A percentile compares a stretch with the other conserved stretches of the same genome.
phyloP scores from a whole-genome alignment of 2,797 vertebrate species.

The Acipenser ruthenus region DNA sequence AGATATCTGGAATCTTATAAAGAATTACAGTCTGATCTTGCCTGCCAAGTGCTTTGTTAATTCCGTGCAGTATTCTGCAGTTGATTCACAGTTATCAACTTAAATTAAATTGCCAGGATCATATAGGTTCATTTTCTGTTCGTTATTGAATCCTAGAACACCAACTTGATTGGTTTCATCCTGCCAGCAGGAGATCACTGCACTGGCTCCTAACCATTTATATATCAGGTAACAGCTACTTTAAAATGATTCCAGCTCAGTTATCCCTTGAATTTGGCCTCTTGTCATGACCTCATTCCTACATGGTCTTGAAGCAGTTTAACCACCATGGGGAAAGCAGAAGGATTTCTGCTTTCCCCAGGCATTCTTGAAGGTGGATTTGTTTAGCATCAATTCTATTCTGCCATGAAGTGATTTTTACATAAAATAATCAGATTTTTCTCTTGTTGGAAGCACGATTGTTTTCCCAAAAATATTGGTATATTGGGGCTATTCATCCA shows the following conservation, averaged over 20 bases:
- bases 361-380: background rate
- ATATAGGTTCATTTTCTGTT: too few species aligned
- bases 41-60: too few species aligned
- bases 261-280: background rate
- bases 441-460: too few species aligned
- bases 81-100: too few species aligned
- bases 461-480: too few species aligned
- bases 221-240: background rate
- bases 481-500: too few species aligned
- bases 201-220: background rate
- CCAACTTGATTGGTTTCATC: background rate
- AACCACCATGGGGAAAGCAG: background rate
- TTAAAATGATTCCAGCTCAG: background rate
- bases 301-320: background rate
- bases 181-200: background rate
- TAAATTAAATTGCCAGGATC: too few species aligned
- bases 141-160: background rate
- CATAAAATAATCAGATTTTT: too few species aligned
- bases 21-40: too few species aligned
- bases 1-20: too few species aligned
- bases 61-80: too few species aligned
- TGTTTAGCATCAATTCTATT: slow-evolving; percentile 13
- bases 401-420: too few species aligned
- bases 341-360: background rate
- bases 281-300: background rate